These are phyloP conservation scores for Sericinus montela DNA, from an alignment of 2,888 invertebrate genomes.

Conservation along the genomic window DNA sequence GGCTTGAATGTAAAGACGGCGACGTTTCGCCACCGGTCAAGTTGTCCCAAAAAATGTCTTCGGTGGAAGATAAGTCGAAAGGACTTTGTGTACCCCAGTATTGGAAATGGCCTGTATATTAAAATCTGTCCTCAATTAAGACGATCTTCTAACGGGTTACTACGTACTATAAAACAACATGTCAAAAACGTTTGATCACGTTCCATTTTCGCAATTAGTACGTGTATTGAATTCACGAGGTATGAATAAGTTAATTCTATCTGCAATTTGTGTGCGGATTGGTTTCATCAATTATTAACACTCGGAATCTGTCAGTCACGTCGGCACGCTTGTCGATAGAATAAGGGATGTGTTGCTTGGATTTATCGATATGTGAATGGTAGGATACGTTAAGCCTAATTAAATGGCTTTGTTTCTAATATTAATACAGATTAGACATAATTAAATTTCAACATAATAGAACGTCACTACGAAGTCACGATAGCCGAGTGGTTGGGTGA, in stretches of 20 bases:
- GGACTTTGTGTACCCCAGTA: too few relatives aligned
- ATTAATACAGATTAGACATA: too few relatives aligned
- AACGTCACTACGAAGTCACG: too few relatives aligned
- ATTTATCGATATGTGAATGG: not conserved
- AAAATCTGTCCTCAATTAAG: too few relatives aligned
- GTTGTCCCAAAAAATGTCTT: too few relatives aligned
- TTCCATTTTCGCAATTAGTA: not conserved
- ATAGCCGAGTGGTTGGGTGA: too few relatives aligned
- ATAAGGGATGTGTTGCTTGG: not conserved
- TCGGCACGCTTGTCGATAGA: not conserved
- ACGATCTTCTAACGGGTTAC: not conserved
- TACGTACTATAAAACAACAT: not conserved
- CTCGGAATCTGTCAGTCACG: slow-evolving; percentile 3
- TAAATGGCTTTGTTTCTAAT: too few relatives aligned
- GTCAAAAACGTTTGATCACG: not conserved
- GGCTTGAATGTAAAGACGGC: too few relatives aligned
- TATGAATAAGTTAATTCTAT: slow-evolving; percentile 14
- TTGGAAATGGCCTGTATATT: too few relatives aligned
- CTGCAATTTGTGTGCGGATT: slow-evolving; percentile 11
- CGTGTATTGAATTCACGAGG: slow-evolving; percentile 2
- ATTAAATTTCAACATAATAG: too few relatives aligned
- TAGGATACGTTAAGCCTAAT: not conserved
- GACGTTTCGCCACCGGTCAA: too few relatives aligned
- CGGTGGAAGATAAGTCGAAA: too few relatives aligned
- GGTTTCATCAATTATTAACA: slow-evolving; percentile 11